phyloP scores from a whole-genome alignment of 2,888 invertebrate genomes.

The Cephus rjabovi region DNA sequence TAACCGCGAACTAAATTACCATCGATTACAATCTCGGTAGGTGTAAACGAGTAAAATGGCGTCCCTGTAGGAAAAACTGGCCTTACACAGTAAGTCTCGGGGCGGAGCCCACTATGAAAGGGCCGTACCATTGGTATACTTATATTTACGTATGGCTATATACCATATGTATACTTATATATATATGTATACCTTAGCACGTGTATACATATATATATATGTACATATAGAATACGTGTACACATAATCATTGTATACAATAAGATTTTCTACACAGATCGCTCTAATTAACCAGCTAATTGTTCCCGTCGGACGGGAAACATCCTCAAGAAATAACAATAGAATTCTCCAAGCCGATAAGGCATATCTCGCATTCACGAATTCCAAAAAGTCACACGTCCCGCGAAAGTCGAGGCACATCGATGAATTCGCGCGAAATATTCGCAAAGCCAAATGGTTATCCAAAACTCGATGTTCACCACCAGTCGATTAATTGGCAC shows the following conservation, averaged over 20 bases:
- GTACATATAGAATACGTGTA: background rate
- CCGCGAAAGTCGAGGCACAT: background rate
- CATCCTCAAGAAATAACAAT: background rate
- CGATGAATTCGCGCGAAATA: background rate
- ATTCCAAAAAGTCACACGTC: constrained; percentile 11
- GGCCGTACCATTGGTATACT: background rate
- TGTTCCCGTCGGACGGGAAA: constrained; percentile 12
- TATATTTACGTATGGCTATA: too few species aligned
- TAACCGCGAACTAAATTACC: background rate
- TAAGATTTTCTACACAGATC: constrained; percentile 19
- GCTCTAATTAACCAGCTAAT: constrained; percentile 43
- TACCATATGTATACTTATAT: constrained; percentile 4
- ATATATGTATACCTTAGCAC: too few species aligned
- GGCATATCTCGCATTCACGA: constrained; percentile 2
- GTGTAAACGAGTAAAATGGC: constrained; percentile 46
- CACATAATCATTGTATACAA: background rate
- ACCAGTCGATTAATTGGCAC: background rate
- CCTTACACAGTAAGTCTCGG: constrained; percentile 16
- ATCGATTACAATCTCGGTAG: constrained; percentile 39
- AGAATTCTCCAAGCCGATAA: background rate
- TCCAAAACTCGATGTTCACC: background rate
- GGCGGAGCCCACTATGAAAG: constrained; percentile 21
- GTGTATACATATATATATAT: too few species aligned
- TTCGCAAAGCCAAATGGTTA: background rate
- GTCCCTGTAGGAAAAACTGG: constrained; percentile 12